Evolutionary conservation across 2,797 vertebrate genomes (phyloP).

Genomic region (Furcifer pardalis): DNA sequence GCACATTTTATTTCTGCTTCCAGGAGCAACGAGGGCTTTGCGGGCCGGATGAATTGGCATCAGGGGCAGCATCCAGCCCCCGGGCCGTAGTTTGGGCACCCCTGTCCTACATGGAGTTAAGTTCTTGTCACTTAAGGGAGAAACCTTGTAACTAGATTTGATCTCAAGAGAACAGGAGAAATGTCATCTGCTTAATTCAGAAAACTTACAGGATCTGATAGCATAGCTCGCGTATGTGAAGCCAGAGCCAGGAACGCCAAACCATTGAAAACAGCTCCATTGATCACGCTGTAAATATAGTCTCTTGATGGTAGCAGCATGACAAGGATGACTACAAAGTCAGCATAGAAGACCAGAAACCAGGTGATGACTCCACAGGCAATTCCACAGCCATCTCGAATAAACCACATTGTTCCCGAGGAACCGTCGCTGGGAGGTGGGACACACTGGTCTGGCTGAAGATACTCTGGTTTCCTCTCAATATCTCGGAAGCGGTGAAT

Average conservation of each 20-base stretch:
- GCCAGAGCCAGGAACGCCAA: constrained; percentile 93
- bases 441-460: constrained; percentile 90
- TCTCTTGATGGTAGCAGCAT: constrained; percentile 91
- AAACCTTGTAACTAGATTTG: not conserved
- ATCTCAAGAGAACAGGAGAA: constrained; percentile 43
- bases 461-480: constrained; percentile 93
- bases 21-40: too few species aligned
- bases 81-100: too few species aligned
- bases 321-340: constrained; percentile 96
- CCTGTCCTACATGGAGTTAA: too few species aligned
- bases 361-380: constrained; percentile 94
- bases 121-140: not conserved
- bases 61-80: too few species aligned
- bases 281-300: constrained; percentile 88
- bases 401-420: constrained; percentile 93
- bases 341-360: constrained; percentile 94
- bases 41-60: too few species aligned
- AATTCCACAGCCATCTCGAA: constrained; percentile 95
- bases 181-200: constrained; percentile 18
- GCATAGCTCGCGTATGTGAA: constrained; percentile 94
- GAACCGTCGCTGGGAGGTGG: constrained; percentile 83
- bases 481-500: constrained; percentile 92
- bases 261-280: constrained; percentile 90
- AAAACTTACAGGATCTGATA: constrained; percentile 95
- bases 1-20: too few species aligned